phyloP scores from a whole-genome alignment of 1,140 invertebrate species.

The Papilio dardanus region DNA sequence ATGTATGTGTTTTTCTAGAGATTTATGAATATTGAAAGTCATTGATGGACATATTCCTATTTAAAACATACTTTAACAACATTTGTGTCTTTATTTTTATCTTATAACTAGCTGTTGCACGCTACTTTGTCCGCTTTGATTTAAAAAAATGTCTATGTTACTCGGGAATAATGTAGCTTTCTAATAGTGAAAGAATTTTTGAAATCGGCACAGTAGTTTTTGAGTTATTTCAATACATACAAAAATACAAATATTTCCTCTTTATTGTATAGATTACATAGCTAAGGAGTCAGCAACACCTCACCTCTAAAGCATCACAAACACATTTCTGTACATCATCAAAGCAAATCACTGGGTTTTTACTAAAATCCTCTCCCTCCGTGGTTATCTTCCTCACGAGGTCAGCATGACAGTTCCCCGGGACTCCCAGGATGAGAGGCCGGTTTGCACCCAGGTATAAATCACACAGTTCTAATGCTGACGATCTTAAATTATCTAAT shows the following conservation, averaged over 20 bases:
- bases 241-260: no score
- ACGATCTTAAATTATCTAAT: conserved; percentile 67
- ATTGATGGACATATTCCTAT: neutral
- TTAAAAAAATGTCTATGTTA: no score
- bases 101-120: no score
- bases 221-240: no score
- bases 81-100: no score
- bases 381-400: conserved; percentile 73
- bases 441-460: conserved; percentile 60
- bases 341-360: conserved; percentile 89
- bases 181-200: no score
- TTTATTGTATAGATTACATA: no score
- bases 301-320: conserved; percentile 86
- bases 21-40: neutral
- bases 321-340: conserved; percentile 91
- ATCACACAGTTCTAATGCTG: conserved; percentile 71
- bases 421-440: conserved; percentile 56
- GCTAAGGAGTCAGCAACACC: conserved; percentile 18
- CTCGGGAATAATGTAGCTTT: no score
- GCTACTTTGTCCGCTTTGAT: no score
- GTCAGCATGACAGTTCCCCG: conserved; percentile 62
- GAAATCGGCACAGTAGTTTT: no score
- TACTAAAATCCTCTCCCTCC: conserved; percentile 70
- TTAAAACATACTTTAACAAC: neutral
- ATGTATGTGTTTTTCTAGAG: neutral